Base-by-base conservation (phyloP, 1,140 invertebrate species). In the Atopsyche davidsoni region DNA sequence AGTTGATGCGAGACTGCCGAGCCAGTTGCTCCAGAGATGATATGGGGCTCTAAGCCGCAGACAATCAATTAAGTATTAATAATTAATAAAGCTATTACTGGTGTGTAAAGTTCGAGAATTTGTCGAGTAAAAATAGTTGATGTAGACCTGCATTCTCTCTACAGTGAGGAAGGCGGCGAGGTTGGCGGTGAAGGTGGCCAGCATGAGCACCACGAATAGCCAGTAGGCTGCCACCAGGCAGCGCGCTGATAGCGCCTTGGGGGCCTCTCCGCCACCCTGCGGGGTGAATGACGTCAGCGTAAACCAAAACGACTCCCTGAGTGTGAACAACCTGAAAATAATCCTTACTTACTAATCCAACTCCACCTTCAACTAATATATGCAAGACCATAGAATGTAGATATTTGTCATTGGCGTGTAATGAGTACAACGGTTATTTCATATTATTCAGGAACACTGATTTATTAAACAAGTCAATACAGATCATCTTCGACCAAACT, bases 181-280 rank as follows among this genome's bases (percentile, higher is more conserved):
- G 69, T 98, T 98, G 3, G 95, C 95, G 0, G 95, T 98, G 67
- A 98, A 98, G 1, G 95, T 94, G 1, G 91, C 89, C 57, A 94
- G 64, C 87, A 94, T 94, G 1, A 95, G 75, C 0, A 93, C 89
- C 2, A 93, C 89, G 67, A 94, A 95, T 0, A 95, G 72, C 91
- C 91, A 95, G 64, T 94, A 95, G 10, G 89, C 89, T 1, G 89
- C 90, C 0, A 94, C 89, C 10, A 95, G 65, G 2, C 88, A 85
- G 22, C 91, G 71, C 3, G 86, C 87, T 0, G 88, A 89, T 9
- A 92, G 65, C 0, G 89, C 85, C 69, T 90, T 89, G 0, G 89
- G 89, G 2, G 86, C 81, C 70, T 91, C 88, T 0, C 88, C 89
- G 0, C 89, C 89, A 1, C 92, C 90, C 70, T 94, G 89, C 1